Percentiles rank a stretch among this genome's conserved stretches.
These are phyloP conservation scores for Pomacea maculata DNA, from an alignment of 1,140 invertebrate species.

Conservation along the genomic window DNA sequence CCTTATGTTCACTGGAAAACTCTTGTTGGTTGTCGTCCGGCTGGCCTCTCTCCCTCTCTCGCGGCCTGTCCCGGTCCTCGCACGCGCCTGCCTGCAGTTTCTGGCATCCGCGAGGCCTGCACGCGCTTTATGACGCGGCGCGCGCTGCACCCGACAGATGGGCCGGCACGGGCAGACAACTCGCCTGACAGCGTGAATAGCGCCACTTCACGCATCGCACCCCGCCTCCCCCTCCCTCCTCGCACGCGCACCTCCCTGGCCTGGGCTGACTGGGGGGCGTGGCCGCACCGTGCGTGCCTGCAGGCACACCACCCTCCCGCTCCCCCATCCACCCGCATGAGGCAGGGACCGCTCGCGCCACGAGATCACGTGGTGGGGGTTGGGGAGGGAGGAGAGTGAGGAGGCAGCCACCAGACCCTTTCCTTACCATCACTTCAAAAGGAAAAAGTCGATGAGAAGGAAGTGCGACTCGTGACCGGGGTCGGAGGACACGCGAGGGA, in stretches of 20 bases:
- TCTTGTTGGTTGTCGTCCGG: background rate
- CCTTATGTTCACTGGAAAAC: background rate
- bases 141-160: slow-evolving; percentile 8
- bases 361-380: no score
- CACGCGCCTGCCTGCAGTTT: slow-evolving; percentile 5
- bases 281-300: no score
- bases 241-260: background rate
- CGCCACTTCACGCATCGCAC: background rate
- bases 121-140: slow-evolving; percentile 8
- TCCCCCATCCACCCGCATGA: no score
- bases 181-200: slow-evolving; percentile 6
- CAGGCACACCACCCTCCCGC: no score
- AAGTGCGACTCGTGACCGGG: no score
- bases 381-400: no score
- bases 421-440: no score
- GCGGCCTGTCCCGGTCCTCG: background rate
- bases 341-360: no score
- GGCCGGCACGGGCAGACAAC: background rate
- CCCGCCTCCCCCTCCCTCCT: background rate
- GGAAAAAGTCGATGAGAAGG: no score
- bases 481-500: no score
- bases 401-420: no score
- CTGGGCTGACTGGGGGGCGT: no score
- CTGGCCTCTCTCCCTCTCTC: slow-evolving; percentile 7
- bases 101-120: background rate